Evolutionary conservation across 2,113 vertebrate species (phyloP).

Genomic region (Nyctibius bracteatus): DNA sequence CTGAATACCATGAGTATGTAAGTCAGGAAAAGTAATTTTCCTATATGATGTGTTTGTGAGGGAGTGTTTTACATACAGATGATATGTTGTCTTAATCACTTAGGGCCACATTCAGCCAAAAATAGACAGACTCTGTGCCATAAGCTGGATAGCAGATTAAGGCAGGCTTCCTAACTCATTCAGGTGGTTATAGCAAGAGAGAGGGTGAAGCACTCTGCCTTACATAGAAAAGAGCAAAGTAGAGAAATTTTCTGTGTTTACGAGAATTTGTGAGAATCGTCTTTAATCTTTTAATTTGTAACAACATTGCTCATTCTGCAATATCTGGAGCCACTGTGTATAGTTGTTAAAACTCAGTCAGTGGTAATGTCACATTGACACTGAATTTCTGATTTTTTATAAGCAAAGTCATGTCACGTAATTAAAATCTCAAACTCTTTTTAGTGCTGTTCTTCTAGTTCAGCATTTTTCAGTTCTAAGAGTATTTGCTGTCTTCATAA

Average conservation of each 20-base stretch:
- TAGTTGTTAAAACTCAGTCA: background rate
- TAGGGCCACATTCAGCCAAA: background rate
- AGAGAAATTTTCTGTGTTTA: background rate
- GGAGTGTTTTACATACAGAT: background rate
- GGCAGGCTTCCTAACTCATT: background rate
- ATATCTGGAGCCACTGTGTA: background rate
- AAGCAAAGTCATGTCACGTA: accelerated
- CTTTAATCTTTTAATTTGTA: background rate
- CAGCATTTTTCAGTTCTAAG: background rate
- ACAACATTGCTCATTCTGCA: background rate
- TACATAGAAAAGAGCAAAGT: background rate
- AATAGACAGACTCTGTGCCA: background rate
- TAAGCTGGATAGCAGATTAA: background rate
- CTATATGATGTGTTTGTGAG: background rate
- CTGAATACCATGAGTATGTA: background rate
- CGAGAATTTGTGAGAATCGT: background rate
- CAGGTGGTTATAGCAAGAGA: background rate
- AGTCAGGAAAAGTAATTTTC: background rate
- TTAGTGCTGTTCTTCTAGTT: background rate
- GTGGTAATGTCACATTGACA: background rate
- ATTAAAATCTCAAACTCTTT: background rate
- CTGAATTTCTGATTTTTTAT: background rate
- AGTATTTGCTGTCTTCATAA: background rate
- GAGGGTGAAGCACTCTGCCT: background rate
- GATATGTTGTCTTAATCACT: background rate